Conservation (phyloP, 2,113 vertebrate species). For the Rhizomys pruinosus region DNA sequence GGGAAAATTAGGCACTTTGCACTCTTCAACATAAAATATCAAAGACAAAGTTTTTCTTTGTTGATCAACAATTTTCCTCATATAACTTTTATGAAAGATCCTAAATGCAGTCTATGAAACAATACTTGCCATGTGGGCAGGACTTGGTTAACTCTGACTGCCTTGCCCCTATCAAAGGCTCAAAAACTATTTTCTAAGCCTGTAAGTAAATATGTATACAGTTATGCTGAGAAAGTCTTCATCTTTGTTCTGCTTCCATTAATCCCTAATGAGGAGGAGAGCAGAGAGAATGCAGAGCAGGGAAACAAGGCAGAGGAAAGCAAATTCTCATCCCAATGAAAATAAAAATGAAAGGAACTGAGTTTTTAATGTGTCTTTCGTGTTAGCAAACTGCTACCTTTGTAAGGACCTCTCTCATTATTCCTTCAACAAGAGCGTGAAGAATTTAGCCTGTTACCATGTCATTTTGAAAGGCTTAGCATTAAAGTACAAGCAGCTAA, state of each 20-base stretch:
- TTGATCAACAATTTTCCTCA: background rate
- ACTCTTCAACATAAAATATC: background rate
- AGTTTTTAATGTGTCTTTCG: background rate
- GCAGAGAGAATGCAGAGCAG: background rate
- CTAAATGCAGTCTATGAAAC: background rate
- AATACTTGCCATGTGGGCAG: background rate
- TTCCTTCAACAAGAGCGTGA: background rate
- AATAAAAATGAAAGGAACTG: background rate
- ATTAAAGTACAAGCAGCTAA: background rate
- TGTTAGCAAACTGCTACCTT: background rate
- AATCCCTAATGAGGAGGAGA: background rate
- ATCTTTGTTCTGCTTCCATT: background rate
- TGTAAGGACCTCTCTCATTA: background rate
- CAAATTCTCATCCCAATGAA: background rate
- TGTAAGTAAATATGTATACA: background rate
- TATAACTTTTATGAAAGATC: background rate
- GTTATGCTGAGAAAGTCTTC: background rate
- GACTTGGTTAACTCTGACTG: background rate
- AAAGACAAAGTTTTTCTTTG: background rate
- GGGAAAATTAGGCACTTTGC: background rate
- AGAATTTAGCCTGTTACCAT: background rate
- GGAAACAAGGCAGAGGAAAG: background rate
- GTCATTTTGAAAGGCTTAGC: constrained; percentile 20
- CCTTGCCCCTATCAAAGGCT: background rate
- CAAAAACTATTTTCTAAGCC: background rate